Percentiles rank a stretch among this genome's conserved stretches.
Evolutionary conservation across 1,140 invertebrate species (phyloP).

Genomic region (Oncopodura yosiiana): DNA sequence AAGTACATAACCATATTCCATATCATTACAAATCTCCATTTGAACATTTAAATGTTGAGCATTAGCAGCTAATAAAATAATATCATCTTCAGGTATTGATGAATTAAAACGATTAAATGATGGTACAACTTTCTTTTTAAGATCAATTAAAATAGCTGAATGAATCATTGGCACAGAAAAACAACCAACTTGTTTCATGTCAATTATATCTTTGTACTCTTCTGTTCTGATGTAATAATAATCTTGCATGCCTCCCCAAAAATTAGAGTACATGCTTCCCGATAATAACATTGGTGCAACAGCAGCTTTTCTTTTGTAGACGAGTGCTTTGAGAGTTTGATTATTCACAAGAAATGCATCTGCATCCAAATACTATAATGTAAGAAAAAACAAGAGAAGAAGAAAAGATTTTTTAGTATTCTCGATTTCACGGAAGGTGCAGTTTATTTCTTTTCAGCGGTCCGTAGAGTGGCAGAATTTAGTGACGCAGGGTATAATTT

Average conservation of each 20-base stretch:
- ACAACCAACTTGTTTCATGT: constrained; percentile 60
- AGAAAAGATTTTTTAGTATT: constrained; percentile 6
- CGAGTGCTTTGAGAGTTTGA: constrained; percentile 56
- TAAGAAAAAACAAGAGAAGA: constrained; percentile 34
- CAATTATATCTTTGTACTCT: constrained; percentile 72
- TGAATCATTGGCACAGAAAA: constrained; percentile 87
- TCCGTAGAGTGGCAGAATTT: too few relatives aligned
- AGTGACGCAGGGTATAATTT: too few relatives aligned
- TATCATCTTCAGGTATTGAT: constrained; percentile 67
- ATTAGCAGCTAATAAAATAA: constrained; percentile 82
- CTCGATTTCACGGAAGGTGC: too few relatives aligned
- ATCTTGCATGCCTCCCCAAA: constrained; percentile 84
- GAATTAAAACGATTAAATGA: constrained; percentile 47
- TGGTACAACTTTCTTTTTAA: constrained; percentile 52
- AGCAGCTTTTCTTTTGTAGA: constrained; percentile 54
- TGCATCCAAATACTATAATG: constrained; percentile 70
- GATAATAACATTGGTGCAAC: constrained; percentile 77
- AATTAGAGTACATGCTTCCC: constrained; percentile 84
- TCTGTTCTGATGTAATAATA: constrained; percentile 77
- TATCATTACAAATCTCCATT: constrained; percentile 70
- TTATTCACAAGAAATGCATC: constrained; percentile 74
- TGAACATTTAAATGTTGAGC: constrained; percentile 61
- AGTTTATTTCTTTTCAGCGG: too few relatives aligned
- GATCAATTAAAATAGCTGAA: constrained; percentile 71
- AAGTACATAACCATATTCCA: constrained; percentile 70